Evolutionary conservation across 2,113 vertebrate genomes (phyloP).

Genomic region (Hydrolagus affinis): DNA sequence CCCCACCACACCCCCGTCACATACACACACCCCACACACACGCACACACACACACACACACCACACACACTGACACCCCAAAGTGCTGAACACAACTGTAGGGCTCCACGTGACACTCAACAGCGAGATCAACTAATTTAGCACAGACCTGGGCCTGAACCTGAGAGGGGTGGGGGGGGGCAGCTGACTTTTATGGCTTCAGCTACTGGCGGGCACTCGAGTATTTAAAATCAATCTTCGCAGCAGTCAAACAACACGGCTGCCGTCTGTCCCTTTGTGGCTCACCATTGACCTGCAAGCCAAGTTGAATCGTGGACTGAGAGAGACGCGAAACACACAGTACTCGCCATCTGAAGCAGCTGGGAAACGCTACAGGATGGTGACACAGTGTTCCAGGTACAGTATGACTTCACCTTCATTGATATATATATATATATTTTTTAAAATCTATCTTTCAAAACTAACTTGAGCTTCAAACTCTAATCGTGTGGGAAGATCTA

Average conservation of each 20-base stretch:
- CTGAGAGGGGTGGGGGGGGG: not conserved
- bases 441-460: not conserved
- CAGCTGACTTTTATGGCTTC: not conserved
- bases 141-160: not conserved
- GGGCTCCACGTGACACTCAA: too few relatives aligned
- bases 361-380: not conserved
- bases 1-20: too few relatives aligned
- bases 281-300: conserved; percentile 1
- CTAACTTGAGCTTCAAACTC: not conserved
- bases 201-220: not conserved
- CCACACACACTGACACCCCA: too few relatives aligned
- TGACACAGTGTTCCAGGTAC: not conserved
- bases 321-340: not conserved
- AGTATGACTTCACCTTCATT: not conserved
- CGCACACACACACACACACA: too few relatives aligned
- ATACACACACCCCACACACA: too few relatives aligned
- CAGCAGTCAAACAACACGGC: not conserved
- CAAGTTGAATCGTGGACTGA: not conserved
- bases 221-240: not conserved
- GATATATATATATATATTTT: not conserved
- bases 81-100: too few relatives aligned
- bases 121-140: too few relatives aligned
- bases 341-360: not conserved
- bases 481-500: not conserved
- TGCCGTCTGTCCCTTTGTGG: not conserved